These are phyloP conservation scores for Hemicentrotus pulcherrimus DNA, from an alignment of 35 echinoderm and acorn worm genomes.

Conservation along the genomic window DNA sequence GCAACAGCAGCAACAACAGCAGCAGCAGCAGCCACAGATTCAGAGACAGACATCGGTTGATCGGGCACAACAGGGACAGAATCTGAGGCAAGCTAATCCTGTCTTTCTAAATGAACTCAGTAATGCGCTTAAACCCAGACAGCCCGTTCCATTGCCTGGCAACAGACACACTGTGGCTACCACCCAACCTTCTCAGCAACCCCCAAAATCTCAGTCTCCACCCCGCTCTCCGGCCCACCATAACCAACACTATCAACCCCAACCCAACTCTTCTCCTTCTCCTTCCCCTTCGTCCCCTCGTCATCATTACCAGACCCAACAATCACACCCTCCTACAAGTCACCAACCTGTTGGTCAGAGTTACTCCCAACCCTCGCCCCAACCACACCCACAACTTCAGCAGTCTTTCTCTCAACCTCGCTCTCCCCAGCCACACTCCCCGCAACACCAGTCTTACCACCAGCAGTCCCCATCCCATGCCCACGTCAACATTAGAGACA, in stretches of 20 bases:
- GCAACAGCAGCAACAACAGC: not conserved
- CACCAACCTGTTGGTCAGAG: constrained; percentile 10
- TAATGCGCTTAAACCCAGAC: constrained; percentile 49
- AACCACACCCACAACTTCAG: constrained; percentile 34
- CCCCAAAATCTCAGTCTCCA: not conserved
- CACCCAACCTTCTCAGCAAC: constrained; percentile 35
- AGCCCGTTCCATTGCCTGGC: constrained; percentile 7
- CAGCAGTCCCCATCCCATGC: not conserved
- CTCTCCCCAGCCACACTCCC: constrained; percentile 1
- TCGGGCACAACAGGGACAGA: constrained; percentile 22
- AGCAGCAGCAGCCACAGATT: not conserved
- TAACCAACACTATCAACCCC: constrained; percentile 38
- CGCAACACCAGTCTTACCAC: constrained; percentile 33
- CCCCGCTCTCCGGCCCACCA: not conserved
- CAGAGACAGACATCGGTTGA: constrained; percentile 28
- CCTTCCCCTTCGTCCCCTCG: not conserved
- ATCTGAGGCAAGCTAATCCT: constrained; percentile 48
- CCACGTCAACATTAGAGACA: constrained; percentile 32
- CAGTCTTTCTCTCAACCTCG: constrained; percentile 34
- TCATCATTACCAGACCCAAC: not conserved
- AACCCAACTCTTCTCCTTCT: not conserved
- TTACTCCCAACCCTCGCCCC: constrained; percentile 35
- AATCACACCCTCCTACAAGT: not conserved
- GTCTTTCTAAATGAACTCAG: constrained; percentile 52
- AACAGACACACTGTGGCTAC: constrained; percentile 29